phyloP scores from a whole-genome alignment of 1,140 invertebrate species.

The Reticulitermes speratus region DNA sequence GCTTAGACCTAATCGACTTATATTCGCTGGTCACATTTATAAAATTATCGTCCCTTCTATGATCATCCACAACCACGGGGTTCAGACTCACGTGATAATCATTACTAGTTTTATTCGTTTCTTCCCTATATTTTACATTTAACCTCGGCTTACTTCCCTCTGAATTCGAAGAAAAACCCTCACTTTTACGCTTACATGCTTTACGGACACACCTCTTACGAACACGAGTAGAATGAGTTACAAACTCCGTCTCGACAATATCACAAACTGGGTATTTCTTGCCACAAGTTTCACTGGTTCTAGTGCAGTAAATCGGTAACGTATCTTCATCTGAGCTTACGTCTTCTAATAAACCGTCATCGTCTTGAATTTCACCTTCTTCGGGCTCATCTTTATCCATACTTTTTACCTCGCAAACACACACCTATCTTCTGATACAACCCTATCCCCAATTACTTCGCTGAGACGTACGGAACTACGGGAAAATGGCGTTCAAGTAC shows the following conservation, averaged over 20 bases:
- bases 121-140: neutral
- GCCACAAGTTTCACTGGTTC: neutral
- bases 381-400: slow-evolving; percentile 16
- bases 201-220: neutral
- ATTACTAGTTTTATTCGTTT: neutral
- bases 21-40: neutral
- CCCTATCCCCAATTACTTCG: neutral
- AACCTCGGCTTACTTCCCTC: neutral
- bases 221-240: neutral
- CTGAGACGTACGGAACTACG: too few species aligned
- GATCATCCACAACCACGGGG: neutral
- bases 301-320: neutral
- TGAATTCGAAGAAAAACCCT: neutral
- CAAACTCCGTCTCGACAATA: neutral
- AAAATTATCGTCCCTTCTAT: neutral
- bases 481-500: neutral
- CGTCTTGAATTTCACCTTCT: slow-evolving; percentile 27
- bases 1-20: neutral
- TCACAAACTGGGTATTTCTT: neutral
- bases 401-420: too few species aligned
- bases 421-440: neutral
- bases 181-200: neutral
- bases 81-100: neutral
- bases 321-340: slow-evolving; percentile 23
- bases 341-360: slow-evolving; percentile 21